Conservation (phyloP, 2,888 invertebrate genomes). For the Acronicta psi region DNA sequence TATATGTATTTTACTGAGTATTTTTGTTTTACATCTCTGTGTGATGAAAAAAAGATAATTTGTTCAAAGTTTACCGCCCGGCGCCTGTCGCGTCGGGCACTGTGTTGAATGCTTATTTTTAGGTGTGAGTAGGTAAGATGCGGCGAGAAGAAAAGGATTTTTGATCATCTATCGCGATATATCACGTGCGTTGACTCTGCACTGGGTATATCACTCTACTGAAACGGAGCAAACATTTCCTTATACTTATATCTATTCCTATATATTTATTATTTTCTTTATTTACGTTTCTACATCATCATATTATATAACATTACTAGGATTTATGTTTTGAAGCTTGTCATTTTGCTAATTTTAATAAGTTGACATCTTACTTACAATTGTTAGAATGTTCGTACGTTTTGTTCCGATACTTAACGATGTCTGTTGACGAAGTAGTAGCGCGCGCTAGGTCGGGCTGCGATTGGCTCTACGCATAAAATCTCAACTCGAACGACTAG, state of each 20-base stretch:
- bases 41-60: slow-evolving; percentile 83
- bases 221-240: slow-evolving; percentile 87
- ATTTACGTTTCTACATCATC: slow-evolving; percentile 46
- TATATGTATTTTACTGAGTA: slow-evolving; percentile 58
- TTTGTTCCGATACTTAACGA: slow-evolving; percentile 18
- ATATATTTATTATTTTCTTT: slow-evolving; percentile 66
- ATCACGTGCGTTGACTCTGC: slow-evolving; percentile 77
- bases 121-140: slow-evolving; percentile 84
- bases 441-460: slow-evolving; percentile 15
- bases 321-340: slow-evolving; percentile 25
- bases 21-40: slow-evolving; percentile 54
- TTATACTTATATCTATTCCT: slow-evolving; percentile 52
- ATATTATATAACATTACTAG: slow-evolving; percentile 26
- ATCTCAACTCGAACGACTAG: slow-evolving; percentile 14
- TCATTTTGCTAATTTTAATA: slow-evolving; percentile 14
- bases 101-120: slow-evolving; percentile 87
- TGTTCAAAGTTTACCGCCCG: slow-evolving; percentile 83
- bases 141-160: slow-evolving; percentile 90
- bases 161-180: slow-evolving; percentile 90
- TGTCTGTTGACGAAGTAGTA: too few relatives aligned
- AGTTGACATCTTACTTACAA: slow-evolving; percentile 28
- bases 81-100: slow-evolving; percentile 73
- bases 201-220: slow-evolving; percentile 82
- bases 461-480: slow-evolving; percentile 5
- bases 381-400: slow-evolving; percentile 23